Evolutionary conservation across 1,140 invertebrate genomes (phyloP), one percentile per base, ranked within the genome.

Genomic region (Maniola jurtina): DNA sequence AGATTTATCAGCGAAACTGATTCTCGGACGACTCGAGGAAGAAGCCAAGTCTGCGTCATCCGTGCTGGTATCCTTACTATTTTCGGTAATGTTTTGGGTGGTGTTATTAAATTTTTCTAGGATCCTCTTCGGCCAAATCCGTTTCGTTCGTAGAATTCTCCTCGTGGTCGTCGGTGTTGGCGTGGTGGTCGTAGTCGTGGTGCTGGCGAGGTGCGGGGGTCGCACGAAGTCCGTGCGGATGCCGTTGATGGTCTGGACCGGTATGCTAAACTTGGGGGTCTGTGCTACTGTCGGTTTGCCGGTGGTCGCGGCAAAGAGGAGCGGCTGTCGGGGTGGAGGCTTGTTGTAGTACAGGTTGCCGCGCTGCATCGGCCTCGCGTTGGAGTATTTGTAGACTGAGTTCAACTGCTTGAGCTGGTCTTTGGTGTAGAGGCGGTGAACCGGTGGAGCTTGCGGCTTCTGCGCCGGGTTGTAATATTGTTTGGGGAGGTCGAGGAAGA

Each of bases 111-210:
- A 73, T 66, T 85, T 84, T 50, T 86, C 78, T 64, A 79, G 67
- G 40, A 86, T 75, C 66, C 79, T 78, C 67, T 87, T 88, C 8
- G 88, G 88, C 88, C 88, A 90, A 74, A 90, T 90, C 73, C 88
- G 79, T 72, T 89, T 90, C 54, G 84, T 89, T 68, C 88, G 81
- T 25, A 87, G 69, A 40, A 79, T 50, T 74, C 75, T 79, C 63
- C 66, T 71, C 0, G 84, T 86, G 5, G 85, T 88, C 5, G 84
- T 83, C 25, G 79, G 70, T 42, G 78, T 70, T 35, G 74, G 63
- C 9, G 69, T 73, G 34, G 81, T 78, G 0, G 78, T 80, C 5
- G 79, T 69, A 25, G 68, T 73, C 6, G 77, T 81, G 13, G 66
- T 48, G 38, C 80, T 80, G 61, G 34, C 61, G 40, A 73, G 58